Evolutionary conservation across 2,113 vertebrate species (phyloP), one percentile per base, ranked within the genome.

Genomic region (Oxyura jamaicensis): DNA sequence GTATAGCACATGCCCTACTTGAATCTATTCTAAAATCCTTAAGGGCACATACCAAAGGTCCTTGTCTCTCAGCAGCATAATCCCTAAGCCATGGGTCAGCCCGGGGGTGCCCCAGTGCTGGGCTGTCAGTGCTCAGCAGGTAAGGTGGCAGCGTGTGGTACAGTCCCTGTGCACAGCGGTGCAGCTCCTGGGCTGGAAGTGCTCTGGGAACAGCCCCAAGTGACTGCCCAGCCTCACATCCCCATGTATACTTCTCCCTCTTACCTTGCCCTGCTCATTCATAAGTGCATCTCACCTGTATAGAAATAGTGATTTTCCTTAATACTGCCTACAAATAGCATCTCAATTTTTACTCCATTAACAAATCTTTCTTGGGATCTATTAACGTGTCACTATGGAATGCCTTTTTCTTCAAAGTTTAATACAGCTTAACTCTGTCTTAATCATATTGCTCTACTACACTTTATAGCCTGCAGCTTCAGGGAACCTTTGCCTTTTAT

Each of bases 401-500:
- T 95, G 86, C 63, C 74, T 94, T 87, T 91, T 76, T 74, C 94
- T 91, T 92, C 91, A 35, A 72, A 94, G 92, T 96, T 90, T 90
- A 91, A 95, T 92, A 89, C 4, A 6, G 90, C 79, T 95, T 96
- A 96, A 96, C 90, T 96, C 93, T 68, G 59, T 80, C 91, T 95
- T 95, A 96, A 96, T 95, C 95, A 94, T 91, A 80, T 79, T 80
- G 66, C 91, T 84, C 26, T 90, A 93, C 92, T 93, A 86, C 86
- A 77, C 58, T 94, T 93, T 84, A 86, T 81, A 93, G 95, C 92
- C 91, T 79, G 83, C 18, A 10, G 95, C 96, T 96, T 93, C 81
- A 55, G 91, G 83, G 95, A 96, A 91, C 94, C 86, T 96, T 96
- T 95, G 75, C 88, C 83, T 97, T 97, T 97, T 97, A 96, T 95